These are phyloP conservation scores for Myotis brandtii DNA, from an alignment of 2,113 vertebrate genomes.

Conservation along the genomic window DNA sequence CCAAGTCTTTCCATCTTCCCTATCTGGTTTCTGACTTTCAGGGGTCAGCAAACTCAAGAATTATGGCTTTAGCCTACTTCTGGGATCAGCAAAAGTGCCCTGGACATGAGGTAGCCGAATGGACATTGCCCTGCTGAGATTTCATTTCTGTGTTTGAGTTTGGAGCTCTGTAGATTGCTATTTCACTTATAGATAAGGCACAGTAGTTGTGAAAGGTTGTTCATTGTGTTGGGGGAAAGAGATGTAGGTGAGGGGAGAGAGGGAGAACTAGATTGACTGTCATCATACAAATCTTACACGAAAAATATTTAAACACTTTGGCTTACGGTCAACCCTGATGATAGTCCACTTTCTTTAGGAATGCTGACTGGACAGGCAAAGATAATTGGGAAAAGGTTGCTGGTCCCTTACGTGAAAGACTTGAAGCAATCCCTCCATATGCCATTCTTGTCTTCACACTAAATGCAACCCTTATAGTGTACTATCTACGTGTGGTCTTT, in stretches of 20 bases:
- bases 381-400: background rate
- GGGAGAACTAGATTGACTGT: background rate
- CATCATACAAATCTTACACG: background rate
- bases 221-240: background rate
- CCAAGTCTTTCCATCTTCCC: background rate
- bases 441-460: background rate
- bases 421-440: background rate
- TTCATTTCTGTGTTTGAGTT: background rate
- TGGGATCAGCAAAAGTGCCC: background rate
- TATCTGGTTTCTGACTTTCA: background rate
- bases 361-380: background rate
- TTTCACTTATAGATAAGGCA: background rate
- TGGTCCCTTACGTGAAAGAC: background rate
- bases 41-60: background rate
- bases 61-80: background rate
- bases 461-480: background rate
- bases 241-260: background rate
- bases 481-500: background rate
- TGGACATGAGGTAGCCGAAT: background rate
- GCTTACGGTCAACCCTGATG: background rate
- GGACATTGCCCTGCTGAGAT: background rate
- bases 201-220: background rate
- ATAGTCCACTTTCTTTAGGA: background rate
- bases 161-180: conserved; percentile 1
- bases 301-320: background rate